Base-by-base conservation (phyloP, 2,797 vertebrate species). In the Arnoldichthys spilopterus region DNA sequence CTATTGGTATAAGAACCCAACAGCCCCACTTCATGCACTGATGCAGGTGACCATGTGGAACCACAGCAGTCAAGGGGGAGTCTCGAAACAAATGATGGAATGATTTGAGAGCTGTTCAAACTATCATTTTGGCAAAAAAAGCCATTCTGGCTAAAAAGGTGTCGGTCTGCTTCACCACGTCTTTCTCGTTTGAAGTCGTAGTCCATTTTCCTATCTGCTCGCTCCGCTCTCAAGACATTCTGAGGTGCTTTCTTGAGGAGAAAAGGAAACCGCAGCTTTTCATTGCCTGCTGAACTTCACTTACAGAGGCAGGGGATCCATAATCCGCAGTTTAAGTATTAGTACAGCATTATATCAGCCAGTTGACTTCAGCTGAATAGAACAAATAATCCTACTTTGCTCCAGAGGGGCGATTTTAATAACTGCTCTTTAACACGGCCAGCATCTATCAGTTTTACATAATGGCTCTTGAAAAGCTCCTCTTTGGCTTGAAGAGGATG, bases 371-470 rank as follows among this genome's bases (percentile, higher is more conserved):
- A 77, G 54, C 64, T 86, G 61, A 85, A 62, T 4, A 58, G 70
- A 72, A 61, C 64, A 78, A 53, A 86, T 81, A 85, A 87, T 88
- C 85, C 86, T 74, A 66, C 85, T 88, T 87, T 83, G 82, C 72
- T 73, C 34, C 81, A 79, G 84, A 86, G 78, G 64, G 64, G 67
- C 68, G 24, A 86, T 86, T 90, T 90, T 84, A 89, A 79, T 88
- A 88, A 86, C 82, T 80, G 82, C 80, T 86, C 86, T 86, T 85
- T 74, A 84, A 80, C 80, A 86, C 45, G 72, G 80, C 81, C 78
- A 76, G 85, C 77, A 76, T 81, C 81, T 81, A 72, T 72, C 63
- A 72, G 2, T 81, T 90, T 89, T 85, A 83, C 86, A 89, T 91
- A 90, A 88, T 88, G 85, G 85, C 85, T 87, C 82, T 85, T 47